Evolutionary conservation across 2,888 invertebrate species (phyloP).

Genomic region (Drosophila incognita): DNA sequence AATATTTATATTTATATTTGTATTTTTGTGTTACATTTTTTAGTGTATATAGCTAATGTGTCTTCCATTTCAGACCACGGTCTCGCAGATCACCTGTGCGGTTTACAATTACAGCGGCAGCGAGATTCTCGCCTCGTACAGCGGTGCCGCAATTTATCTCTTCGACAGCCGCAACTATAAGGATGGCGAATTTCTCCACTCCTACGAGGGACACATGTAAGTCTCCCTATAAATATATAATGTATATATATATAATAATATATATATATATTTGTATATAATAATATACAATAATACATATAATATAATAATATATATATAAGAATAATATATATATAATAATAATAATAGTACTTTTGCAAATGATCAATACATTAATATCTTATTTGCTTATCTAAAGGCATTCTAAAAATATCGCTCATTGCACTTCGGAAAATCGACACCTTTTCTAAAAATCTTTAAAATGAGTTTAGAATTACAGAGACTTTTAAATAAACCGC

Average conservation of each 20-base stretch:
- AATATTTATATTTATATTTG: neutral
- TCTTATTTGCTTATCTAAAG: neutral
- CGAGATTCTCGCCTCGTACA: conserved; percentile 96
- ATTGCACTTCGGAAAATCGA: too few species aligned
- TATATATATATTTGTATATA: too few species aligned
- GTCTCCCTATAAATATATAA: conserved; percentile 15
- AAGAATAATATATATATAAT: too few species aligned
- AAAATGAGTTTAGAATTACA: neutral
- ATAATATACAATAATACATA: too few species aligned
- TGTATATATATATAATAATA: neutral
- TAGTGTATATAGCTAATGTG: neutral
- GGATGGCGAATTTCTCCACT: conserved; percentile 85
- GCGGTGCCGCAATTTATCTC: conserved; percentile 96
- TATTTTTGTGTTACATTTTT: neutral
- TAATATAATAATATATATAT: neutral
- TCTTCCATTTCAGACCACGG: conserved; percentile 48
- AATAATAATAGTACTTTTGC: neutral
- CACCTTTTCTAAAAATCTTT: too few species aligned
- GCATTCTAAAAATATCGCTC: too few species aligned
- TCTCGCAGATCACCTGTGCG: conserved; percentile 92
- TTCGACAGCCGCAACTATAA: conserved; percentile 89
- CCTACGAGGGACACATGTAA: conserved; percentile 88
- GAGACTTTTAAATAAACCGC: neutral
- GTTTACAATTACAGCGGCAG: conserved; percentile 96
- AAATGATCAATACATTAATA: neutral